Percentiles rank a stretch among this genome's conserved stretches.
phyloP scores from a whole-genome alignment of 1,140 invertebrate genomes.

The honey bee (Apis mellifera) region Amel_HAv3.1 CM009935.2:13274001-13274500 shows the following conservation, averaged over 20 bases:
- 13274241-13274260: neutral
- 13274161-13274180: constrained; percentile 83
- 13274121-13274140: constrained; percentile 79
- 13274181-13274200: constrained; percentile 89
- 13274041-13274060: constrained; percentile 67
- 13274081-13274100: constrained; percentile 52
- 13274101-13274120: constrained; percentile 66
- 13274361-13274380: constrained; percentile 83
- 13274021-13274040: constrained; percentile 69
- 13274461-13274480: constrained; percentile 72
- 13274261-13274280: constrained; percentile 78
- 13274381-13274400: constrained; percentile 86
- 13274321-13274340: constrained; percentile 87
- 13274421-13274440: constrained; percentile 53
- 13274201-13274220: constrained; percentile 89
- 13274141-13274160: constrained; percentile 85
- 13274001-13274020: constrained; percentile 71
- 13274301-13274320: constrained; percentile 85
- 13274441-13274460: constrained; percentile 66
- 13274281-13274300: constrained; percentile 92
- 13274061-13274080: constrained; percentile 62
- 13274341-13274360: constrained; percentile 77
- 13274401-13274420: constrained; percentile 71
- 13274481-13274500: constrained; percentile 72
- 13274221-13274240: constrained; percentile 37